These are phyloP conservation scores for Platerodrilus igneus DNA, from an alignment of 2,888 invertebrate genomes.

Conservation along the genomic window DNA sequence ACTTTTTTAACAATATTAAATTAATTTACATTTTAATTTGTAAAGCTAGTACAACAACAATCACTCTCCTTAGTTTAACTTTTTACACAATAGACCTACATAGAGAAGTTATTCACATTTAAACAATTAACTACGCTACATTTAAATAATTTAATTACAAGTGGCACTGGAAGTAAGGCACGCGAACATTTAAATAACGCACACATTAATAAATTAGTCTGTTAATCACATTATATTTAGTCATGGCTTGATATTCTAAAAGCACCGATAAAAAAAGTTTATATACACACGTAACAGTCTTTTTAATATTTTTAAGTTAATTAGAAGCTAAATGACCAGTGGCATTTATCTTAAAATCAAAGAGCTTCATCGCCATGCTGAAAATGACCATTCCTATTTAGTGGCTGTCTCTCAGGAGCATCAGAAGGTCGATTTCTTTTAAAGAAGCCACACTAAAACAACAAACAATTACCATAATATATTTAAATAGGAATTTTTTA, in stretches of 20 bases:
- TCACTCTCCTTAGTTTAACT: no score
- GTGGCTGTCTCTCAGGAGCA: constrained; percentile 77
- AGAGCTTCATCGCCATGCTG: constrained; percentile 70
- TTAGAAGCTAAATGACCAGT: constrained; percentile 10
- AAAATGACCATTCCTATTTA: constrained; percentile 69
- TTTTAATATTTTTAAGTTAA: constrained; percentile 10
- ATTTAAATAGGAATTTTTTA: no score
- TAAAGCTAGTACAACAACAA: no score
- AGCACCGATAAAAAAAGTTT: constrained; percentile 18
- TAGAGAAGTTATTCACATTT: constrained; percentile 11
- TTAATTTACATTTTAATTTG: no score
- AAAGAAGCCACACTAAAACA: constrained; percentile 84
- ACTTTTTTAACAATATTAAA: no score
- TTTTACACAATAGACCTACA: constrained; percentile 18
- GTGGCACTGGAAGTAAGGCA: constrained; percentile 28
- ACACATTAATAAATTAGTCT: constrained; percentile 27
- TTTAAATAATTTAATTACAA: constrained; percentile 25
- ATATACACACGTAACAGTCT: constrained; percentile 21
- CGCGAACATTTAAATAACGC: constrained; percentile 21
- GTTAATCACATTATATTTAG: constrained; percentile 25
- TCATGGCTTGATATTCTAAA: constrained; percentile 15
- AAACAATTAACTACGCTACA: constrained; percentile 12
- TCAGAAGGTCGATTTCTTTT: constrained; percentile 81
- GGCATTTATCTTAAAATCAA: constrained; percentile 46
- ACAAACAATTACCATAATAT: no score